These are phyloP conservation scores for Himalopsyche phryganea DNA, from an alignment of 1,140 invertebrate genomes.

Conservation along the genomic window DNA sequence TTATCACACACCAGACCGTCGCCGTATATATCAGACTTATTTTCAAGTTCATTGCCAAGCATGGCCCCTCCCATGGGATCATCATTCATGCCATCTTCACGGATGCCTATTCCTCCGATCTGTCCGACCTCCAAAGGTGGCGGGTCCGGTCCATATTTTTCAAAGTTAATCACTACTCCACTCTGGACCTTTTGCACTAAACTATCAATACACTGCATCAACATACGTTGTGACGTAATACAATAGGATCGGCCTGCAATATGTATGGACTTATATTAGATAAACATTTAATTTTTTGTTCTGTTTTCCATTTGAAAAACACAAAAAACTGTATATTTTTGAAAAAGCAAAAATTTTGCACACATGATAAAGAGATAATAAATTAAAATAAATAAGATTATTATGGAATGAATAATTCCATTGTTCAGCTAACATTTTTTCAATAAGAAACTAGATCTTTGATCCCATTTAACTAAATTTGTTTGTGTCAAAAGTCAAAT, in stretches of 20 bases:
- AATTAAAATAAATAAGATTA: neutral
- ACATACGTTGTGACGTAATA: slow-evolving; percentile 90
- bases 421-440: too few species aligned
- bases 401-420: too few species aligned
- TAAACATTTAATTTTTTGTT: slow-evolving; percentile 4
- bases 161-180: slow-evolving; percentile 97
- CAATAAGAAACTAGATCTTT: too few species aligned
- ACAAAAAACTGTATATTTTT: slow-evolving; percentile 12
- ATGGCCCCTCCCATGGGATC: slow-evolving; percentile 42
- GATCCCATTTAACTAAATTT: too few species aligned
- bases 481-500: too few species aligned
- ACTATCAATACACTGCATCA: slow-evolving; percentile 95
- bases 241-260: slow-evolving; percentile 87
- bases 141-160: slow-evolving; percentile 90
- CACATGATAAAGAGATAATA: neutral
- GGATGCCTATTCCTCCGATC: slow-evolving; percentile 39
- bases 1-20: slow-evolving; percentile 23
- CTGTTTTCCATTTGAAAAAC: too few species aligned
- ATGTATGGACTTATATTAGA: slow-evolving; percentile 5
- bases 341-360: slow-evolving; percentile 8
- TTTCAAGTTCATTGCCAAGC: slow-evolving; percentile 38
- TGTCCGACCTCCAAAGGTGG: slow-evolving; percentile 59
- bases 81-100: slow-evolving; percentile 35
- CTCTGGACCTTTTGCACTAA: slow-evolving; percentile 96
- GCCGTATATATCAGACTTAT: slow-evolving; percentile 32